Evolutionary conservation across 2,797 vertebrate species (phyloP).

Genomic region (Onychomys torridus): DNA sequence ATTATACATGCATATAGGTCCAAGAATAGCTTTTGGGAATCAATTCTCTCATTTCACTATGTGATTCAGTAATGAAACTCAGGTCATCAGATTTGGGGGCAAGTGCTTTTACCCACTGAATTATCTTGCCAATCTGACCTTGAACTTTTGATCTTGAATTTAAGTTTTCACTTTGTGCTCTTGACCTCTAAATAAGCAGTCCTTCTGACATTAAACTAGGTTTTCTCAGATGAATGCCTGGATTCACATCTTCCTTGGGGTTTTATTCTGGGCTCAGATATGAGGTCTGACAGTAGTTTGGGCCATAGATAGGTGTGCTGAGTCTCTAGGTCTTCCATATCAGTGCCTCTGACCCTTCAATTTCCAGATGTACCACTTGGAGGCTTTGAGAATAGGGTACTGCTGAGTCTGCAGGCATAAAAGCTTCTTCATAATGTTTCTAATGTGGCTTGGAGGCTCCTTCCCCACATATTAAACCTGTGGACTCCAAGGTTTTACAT

Average conservation of each 20-base stretch:
- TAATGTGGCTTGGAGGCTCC: not conserved
- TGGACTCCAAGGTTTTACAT: not conserved
- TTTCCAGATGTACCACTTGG: not conserved
- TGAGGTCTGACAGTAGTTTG: not conserved
- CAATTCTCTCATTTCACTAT: not conserved
- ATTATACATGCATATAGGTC: not conserved
- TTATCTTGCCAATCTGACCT: not conserved
- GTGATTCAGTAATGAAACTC: not conserved
- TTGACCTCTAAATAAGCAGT: not conserved
- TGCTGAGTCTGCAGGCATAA: not conserved
- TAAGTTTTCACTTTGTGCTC: not conserved
- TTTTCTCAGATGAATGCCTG: not conserved
- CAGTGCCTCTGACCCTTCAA: not conserved
- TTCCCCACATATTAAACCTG: not conserved
- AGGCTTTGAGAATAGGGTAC: not conserved
- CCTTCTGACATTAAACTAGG: not conserved
- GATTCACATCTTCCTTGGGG: not conserved
- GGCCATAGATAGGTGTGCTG: not conserved
- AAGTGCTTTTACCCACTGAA: not conserved
- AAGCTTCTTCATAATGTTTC: not conserved
- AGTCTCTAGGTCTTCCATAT: not conserved
- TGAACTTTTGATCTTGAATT: not conserved
- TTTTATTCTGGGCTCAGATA: not conserved
- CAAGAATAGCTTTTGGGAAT: not conserved
- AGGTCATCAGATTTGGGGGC: not conserved